These are phyloP conservation scores for Bombus balteatus DNA, from an alignment of 1,140 invertebrate genomes.

Conservation along the genomic window DNA sequence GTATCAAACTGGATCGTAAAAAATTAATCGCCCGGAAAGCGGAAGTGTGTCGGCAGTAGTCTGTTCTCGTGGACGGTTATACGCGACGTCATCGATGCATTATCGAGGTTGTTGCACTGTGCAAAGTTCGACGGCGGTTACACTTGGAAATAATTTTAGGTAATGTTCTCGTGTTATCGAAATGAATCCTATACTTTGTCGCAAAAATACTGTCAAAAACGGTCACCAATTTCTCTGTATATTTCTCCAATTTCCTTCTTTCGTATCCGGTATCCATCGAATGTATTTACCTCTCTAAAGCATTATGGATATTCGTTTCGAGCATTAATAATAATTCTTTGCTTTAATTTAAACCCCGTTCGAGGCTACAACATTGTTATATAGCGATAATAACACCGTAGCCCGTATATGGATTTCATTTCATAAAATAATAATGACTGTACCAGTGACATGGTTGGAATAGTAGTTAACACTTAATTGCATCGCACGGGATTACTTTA, in stretches of 20 bases:
- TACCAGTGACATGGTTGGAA: neutral
- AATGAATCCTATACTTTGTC: neutral
- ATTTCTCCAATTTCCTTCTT: neutral
- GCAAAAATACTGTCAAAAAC: neutral
- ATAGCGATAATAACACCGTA: neutral
- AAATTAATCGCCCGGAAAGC: conserved; percentile 52
- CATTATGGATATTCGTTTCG: neutral
- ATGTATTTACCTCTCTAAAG: neutral
- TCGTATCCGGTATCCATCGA: neutral
- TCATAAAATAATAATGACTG: conserved; percentile 22
- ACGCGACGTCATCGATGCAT: conserved; percentile 20
- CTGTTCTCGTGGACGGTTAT: conserved; percentile 12
- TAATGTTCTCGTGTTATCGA: neutral
- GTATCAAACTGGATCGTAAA: conserved; percentile 42
- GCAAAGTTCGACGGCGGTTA: neutral
- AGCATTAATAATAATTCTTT: conserved; percentile 15
- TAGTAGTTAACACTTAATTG: conserved; percentile 2
- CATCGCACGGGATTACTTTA: conserved; percentile 3
- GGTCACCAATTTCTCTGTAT: no score
- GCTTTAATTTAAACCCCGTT: conserved; percentile 2
- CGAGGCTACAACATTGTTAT: conserved; percentile 3
- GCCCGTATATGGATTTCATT: conserved; percentile 8
- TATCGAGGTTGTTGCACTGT: conserved; percentile 40
- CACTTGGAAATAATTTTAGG: neutral
- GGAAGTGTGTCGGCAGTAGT: conserved; percentile 40